Evolutionary conservation across 2,797 vertebrate genomes (phyloP).

Genomic region (Phalanger gymnotis): DNA sequence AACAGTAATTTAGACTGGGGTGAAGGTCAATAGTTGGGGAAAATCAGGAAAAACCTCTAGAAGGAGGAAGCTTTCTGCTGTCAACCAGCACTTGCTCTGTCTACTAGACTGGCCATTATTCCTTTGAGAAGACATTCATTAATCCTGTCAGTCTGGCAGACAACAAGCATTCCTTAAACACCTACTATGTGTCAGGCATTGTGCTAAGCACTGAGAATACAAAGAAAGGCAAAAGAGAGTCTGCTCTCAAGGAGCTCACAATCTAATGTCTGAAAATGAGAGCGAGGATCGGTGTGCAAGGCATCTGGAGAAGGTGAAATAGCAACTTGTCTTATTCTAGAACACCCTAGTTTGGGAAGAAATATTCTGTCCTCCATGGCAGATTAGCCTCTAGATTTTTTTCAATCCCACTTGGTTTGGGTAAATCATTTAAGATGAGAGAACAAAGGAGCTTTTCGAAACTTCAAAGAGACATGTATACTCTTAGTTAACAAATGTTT

Average conservation of each 20-base stretch:
- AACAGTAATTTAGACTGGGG: background rate
- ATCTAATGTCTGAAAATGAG: background rate
- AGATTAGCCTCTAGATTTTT: background rate
- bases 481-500: background rate
- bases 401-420: background rate
- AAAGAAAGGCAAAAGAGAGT: too few species aligned
- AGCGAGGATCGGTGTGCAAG: background rate
- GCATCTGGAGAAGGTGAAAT: background rate
- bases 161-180: background rate
- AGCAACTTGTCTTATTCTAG: background rate
- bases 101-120: background rate
- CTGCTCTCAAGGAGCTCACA: background rate
- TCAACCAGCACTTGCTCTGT: background rate
- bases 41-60: background rate
- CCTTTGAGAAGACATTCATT: background rate
- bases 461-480: background rate
- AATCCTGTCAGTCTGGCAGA: background rate
- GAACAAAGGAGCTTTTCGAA: background rate
- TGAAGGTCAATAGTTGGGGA: background rate
- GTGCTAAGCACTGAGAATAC: background rate
- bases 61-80: background rate
- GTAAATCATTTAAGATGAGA: background rate
- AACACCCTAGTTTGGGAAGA: background rate
- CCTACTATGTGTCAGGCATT: background rate
- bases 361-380: background rate